phyloP scores from a whole-genome alignment of 2,888 invertebrate genomes.

The Stegana nigrithorax region DNA sequence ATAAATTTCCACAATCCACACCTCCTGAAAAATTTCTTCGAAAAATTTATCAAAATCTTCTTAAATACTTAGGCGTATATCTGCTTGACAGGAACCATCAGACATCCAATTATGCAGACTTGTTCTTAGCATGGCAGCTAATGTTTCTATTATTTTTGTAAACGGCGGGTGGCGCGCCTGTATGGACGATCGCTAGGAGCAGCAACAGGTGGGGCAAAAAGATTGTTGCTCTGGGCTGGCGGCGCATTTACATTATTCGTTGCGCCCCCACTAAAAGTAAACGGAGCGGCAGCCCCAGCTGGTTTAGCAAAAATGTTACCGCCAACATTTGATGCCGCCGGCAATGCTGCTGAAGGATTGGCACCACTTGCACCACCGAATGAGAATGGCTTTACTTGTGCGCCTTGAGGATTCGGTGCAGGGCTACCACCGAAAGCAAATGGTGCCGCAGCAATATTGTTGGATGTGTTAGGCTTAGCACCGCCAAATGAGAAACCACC shows the following conservation, averaged over 20 bases:
- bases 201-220: constrained; percentile 43
- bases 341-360: constrained; percentile 11
- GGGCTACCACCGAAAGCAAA: constrained; percentile 37
- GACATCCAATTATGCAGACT: too few relatives aligned
- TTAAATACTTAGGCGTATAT: too few relatives aligned
- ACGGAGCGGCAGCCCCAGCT: background rate
- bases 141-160: constrained; percentile 46
- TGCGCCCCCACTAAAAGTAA: too few relatives aligned
- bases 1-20: too few relatives aligned
- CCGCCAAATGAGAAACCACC: constrained; percentile 44
- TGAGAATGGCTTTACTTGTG: constrained; percentile 36
- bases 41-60: too few relatives aligned
- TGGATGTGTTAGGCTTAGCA: background rate
- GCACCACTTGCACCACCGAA: constrained; percentile 38
- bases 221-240: constrained; percentile 42
- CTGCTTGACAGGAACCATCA: too few relatives aligned
- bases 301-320: constrained; percentile 2
- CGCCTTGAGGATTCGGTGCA: background rate
- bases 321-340: constrained; percentile 44
- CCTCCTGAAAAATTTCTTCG: too few relatives aligned
- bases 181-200: constrained; percentile 47
- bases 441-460: background rate
- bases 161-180: constrained; percentile 58
- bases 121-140: too few relatives aligned
- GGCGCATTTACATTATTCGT: too few relatives aligned